phyloP scores from a whole-genome alignment of 1,140 invertebrate species.

The Cherax destructor region DNA sequence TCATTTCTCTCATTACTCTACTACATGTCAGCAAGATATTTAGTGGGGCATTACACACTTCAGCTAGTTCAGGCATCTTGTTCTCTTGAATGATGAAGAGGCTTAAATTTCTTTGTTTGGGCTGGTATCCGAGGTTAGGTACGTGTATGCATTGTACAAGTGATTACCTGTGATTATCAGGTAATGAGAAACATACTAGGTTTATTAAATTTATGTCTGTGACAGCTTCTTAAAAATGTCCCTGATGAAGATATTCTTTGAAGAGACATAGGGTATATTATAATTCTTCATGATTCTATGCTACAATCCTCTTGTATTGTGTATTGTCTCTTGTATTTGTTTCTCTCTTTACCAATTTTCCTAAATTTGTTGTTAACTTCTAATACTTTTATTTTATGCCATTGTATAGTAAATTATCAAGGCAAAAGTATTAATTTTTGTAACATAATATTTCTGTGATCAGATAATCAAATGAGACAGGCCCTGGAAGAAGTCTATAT shows the following conservation, averaged over 20 bases:
- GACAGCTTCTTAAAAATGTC: background rate
- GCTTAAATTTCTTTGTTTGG: background rate
- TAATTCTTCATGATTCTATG: background rate
- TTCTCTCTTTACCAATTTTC: background rate
- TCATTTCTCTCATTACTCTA: constrained; percentile 16
- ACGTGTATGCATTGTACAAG: background rate
- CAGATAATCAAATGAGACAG: background rate
- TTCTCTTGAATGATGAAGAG: background rate
- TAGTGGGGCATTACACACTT: constrained; percentile 31
- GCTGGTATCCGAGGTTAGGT: background rate
- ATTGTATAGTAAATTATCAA: background rate
- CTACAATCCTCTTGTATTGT: background rate
- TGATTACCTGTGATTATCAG: background rate
- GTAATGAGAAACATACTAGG: background rate
- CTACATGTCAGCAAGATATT: constrained; percentile 25
- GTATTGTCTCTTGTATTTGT: too few species aligned
- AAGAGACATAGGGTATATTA: background rate
- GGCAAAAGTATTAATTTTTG: background rate
- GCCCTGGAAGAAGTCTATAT: background rate
- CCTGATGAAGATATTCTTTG: background rate
- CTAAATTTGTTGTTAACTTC: background rate
- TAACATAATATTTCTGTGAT: background rate
- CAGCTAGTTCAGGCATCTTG: background rate
- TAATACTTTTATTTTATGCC: background rate
- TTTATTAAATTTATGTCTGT: background rate